These are phyloP conservation scores for Chironex yamaguchii DNA, from an alignment of 30 jellyfish, hydroid and myxozoan genomes.

Conservation along the genomic window DNA sequence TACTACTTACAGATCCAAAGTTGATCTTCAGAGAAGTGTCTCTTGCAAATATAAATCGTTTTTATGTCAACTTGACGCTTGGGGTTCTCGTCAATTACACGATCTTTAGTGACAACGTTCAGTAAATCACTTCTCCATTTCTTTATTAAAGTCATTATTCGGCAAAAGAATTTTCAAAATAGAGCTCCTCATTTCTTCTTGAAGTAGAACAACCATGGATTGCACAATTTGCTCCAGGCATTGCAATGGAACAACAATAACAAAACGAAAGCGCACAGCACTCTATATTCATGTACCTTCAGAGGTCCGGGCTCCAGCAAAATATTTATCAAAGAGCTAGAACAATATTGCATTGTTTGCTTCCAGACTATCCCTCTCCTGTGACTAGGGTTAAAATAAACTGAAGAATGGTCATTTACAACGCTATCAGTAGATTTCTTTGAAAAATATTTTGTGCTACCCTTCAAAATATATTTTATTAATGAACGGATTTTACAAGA, in stretches of 20 bases:
- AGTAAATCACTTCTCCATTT: too few species aligned
- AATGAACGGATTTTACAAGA: too few species aligned
- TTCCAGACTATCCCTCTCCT: slow-evolving; percentile 62
- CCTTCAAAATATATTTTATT: too few species aligned
- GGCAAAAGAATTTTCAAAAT: slow-evolving; percentile 44
- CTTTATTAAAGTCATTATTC: slow-evolving; percentile 30
- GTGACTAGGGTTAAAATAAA: slow-evolving; percentile 46
- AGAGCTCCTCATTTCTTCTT: slow-evolving; percentile 31
- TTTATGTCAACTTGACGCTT: background rate
- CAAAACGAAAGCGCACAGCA: background rate
- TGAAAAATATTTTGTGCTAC: too few species aligned
- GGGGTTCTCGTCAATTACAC: too few species aligned
- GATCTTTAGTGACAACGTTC: too few species aligned
- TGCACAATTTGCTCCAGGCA: slow-evolving; percentile 35
- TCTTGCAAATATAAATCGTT: background rate
- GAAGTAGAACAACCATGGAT: slow-evolving; percentile 39
- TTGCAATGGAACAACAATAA: too few species aligned
- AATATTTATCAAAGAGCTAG: slow-evolving; percentile 49
- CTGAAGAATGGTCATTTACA: too few species aligned
- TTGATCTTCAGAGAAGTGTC: slow-evolving; percentile 27
- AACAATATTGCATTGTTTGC: slow-evolving; percentile 59
- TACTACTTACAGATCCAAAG: slow-evolving; percentile 16
- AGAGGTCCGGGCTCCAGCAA: slow-evolving; percentile 58
- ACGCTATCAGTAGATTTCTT: too few species aligned
- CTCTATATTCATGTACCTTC: slow-evolving; percentile 3